Base-by-base conservation (phyloP, 2,113 vertebrate species). In the Anarhynchus alexandrinus region DNA sequence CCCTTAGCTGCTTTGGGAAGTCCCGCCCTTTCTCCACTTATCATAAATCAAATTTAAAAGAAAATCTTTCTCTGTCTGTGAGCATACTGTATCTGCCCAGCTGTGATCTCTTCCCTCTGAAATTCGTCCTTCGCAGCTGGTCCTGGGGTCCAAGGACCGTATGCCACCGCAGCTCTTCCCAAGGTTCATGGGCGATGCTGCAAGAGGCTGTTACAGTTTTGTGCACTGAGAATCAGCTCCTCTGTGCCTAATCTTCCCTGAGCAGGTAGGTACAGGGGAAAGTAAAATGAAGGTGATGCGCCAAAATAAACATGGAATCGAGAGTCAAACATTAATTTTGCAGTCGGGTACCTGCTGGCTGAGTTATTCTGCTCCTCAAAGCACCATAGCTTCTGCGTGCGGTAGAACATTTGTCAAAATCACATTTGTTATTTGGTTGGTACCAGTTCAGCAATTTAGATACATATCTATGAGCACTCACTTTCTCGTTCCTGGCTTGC, bases 1-100 rank as follows among this genome's bases (percentile, higher is more conserved):
- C 96, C 92, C 92, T 95, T 95, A 93, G 96, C 90, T 97, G 84
- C 94, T 94, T 90, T 95, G 89, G 96, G 93, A 93, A 96, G 97
- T 94, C 93, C 94, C 82, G 0, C 79, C 95, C 89, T 93, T 96
- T 86, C 82, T 76, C 84, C 84, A 86, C 36, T 97, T 96, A 91
- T 5, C 94, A 97, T 96, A 95, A 96, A 97, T 96, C 95, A 96
- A 82, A 93, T 96, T 92, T 82, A 91, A 65, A 91, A 91, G 51
- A 72, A 94, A 90, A 82, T 55, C 58, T 66, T 85, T 82, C 82
- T 71, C 65, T 82, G 54, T 34, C 74, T 59, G 42, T 45, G 84
- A 82, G 58, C 84, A 80, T 17, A 62, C 82, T 47, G 32, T 76
- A 58, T 67, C 72, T 88, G 83, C 43, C 90, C 71, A 92, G 79